A percentile compares a stretch with the other conserved stretches of the same genome.
phyloP scores from a whole-genome alignment of 2,888 invertebrate species.

The Bimastos eiseni region DNA sequence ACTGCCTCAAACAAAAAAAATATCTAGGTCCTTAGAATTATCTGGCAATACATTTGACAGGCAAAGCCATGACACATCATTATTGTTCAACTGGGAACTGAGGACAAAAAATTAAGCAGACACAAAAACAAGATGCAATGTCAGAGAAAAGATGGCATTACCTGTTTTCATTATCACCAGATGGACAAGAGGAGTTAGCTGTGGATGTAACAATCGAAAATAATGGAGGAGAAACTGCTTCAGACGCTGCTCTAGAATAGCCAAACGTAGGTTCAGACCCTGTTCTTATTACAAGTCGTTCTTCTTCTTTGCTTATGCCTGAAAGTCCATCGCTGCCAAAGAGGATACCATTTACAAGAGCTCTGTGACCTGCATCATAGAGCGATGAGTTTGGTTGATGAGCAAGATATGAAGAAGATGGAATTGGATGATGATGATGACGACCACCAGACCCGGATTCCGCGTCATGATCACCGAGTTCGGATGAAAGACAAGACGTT shows the following conservation, averaged over 20 bases:
- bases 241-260: background rate
- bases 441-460: background rate
- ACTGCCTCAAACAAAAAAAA: background rate
- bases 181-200: constrained; percentile 6
- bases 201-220: background rate
- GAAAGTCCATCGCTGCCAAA: background rate
- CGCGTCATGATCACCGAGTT: background rate
- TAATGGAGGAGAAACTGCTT: background rate
- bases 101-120: background rate
- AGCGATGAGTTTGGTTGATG: background rate
- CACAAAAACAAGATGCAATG: background rate
- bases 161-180: background rate
- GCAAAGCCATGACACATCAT: too few relatives aligned
- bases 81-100: background rate
- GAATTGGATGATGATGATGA: too few relatives aligned
- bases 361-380: background rate
- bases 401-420: too few relatives aligned
- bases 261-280: background rate
- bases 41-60: background rate
- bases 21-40: background rate
- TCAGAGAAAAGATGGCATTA: background rate
- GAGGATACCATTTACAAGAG: background rate
- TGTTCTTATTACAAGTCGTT: background rate
- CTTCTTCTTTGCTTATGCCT: background rate
- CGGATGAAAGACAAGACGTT: background rate